These are phyloP conservation scores for Felis catus DNA, from an alignment of 2,113 vertebrate genomes.

Conservation along the genomic window F.catus_Fca126_mat1.0 CM031417.1:37569001-37569500, in stretches of 20 bases:
- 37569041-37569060: conserved; percentile 86
- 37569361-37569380: not conserved
- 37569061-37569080: conserved; percentile 90
- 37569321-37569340: not conserved
- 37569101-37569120: conserved; percentile 90
- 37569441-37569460: not conserved
- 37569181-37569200: conserved; percentile 88
- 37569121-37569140: conserved; percentile 86
- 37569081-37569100: conserved; percentile 90
- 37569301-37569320: not conserved
- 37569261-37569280: conserved; percentile 55
- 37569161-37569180: conserved; percentile 90
- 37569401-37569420: conserved; percentile 9
- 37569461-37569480: not conserved
- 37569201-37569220: conserved; percentile 80
- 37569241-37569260: conserved; percentile 72
- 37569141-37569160: conserved; percentile 89
- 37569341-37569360: conserved; percentile 35
- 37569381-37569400: conserved; percentile 33
- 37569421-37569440: not conserved
- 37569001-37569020: conserved; percentile 74
- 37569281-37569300: conserved; percentile 48
- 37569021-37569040: conserved; percentile 86
- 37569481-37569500: not conserved
- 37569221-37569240: conserved; percentile 83